phyloP scores from a whole-genome alignment of 1,140 invertebrate genomes.

The Drosophila rhopaloa region DNA sequence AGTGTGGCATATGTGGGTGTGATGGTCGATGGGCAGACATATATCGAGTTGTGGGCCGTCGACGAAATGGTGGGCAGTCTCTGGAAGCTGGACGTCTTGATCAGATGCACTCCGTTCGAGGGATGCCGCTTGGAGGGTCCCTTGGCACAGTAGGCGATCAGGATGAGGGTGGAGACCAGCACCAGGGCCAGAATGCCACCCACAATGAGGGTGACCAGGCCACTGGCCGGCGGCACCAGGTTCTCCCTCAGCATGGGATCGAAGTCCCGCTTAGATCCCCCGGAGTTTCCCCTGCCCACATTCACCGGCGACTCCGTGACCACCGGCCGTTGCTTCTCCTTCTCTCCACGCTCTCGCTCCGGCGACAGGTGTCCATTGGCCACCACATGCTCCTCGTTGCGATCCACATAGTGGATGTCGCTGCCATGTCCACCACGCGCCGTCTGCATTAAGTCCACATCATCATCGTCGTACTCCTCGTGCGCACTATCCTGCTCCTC shows the following conservation, averaged over 20 bases:
- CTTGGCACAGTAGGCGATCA: constrained; percentile 83
- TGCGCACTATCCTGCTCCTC: constrained; percentile 73
- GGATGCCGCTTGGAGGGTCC: constrained; percentile 78
- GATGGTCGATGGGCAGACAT: constrained; percentile 81
- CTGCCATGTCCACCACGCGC: constrained; percentile 53
- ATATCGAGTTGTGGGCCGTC: constrained; percentile 81
- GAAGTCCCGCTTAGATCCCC: constrained; percentile 55
- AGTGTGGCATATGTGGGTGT: constrained; percentile 79
- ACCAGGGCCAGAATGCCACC: constrained; percentile 78
- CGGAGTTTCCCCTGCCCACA: constrained; percentile 48
- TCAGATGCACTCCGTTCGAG: constrained; percentile 76
- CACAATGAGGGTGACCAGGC: constrained; percentile 76
- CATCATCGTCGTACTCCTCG: constrained; percentile 72
- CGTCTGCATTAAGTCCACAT: constrained; percentile 55
- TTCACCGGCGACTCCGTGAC: constrained; percentile 46
- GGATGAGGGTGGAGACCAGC: constrained; percentile 73
- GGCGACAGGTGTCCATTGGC: constrained; percentile 54
- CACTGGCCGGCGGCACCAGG: constrained; percentile 71
- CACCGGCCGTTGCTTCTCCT: constrained; percentile 39
- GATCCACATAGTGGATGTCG: constrained; percentile 66
- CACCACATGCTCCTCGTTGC: constrained; percentile 68
- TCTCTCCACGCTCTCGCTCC: constrained; percentile 9
- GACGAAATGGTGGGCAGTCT: constrained; percentile 77
- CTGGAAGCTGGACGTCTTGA: constrained; percentile 84
- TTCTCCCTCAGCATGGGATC: constrained; percentile 81